Base-by-base conservation (phyloP, 2,888 invertebrate genomes). In the Gastrophysa polygoni region DNA sequence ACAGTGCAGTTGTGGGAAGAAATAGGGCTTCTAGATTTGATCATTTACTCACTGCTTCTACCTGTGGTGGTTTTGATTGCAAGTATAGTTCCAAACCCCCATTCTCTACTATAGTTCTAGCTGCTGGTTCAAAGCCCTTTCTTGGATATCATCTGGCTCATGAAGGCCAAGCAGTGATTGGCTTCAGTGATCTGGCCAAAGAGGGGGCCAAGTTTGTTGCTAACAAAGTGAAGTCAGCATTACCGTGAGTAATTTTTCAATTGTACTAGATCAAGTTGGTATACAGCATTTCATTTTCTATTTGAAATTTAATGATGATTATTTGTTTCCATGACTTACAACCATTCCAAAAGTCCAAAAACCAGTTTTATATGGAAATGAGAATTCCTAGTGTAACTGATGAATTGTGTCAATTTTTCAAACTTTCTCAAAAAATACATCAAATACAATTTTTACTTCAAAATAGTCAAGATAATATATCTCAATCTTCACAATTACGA, bases 141-240 rank as follows among this genome's bases (percentile, higher is more conserved):
- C 79, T 95, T 61, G 94, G 93, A 1, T 95, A 95, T 81, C 95
- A 95, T 81, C 92, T 91, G 81, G 95, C 94, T 5, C 84, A 94
- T 57, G 96, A 97, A 85, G 96, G 95, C 18, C 90, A 90, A 57
- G 85, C 90, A 16, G 91, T 91, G 28, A 92, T 93, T 0, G 87
- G 91, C 11, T 83, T 97, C 11, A 90, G 93, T 54, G 96, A 96
- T 78, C 94, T 97, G n/a, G 96, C 96, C 0, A 90, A 92, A 78
- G 95, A 93, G 57, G 92, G 96, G 52, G 70, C 71, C 14, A 63
- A 59, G 14, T 61, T 48, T 10, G 61, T 64, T 34, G 95, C 95
- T 1, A 91, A 89, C 76, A 95, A 93, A 84, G 84, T 96, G 21
- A 91, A 93, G 78, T 90, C 88, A 49, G 89, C 89, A 47, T 82